Base-by-base conservation (phyloP, 1,140 invertebrate genomes). In the Eupeodes corollae region DNA sequence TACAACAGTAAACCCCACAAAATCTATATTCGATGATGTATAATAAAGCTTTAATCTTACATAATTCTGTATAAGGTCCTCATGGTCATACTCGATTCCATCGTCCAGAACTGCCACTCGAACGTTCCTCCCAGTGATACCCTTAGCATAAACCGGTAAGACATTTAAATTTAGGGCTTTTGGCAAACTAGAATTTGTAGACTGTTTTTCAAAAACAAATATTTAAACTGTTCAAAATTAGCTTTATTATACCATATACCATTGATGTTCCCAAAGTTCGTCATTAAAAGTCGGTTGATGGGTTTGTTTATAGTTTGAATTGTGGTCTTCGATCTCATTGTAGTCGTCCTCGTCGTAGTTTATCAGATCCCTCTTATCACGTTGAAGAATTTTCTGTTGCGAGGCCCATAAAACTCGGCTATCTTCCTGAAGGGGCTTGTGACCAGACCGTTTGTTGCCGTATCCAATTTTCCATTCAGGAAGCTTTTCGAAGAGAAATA, bases 81-180 rank as follows among this genome's bases (percentile, higher is more conserved):
- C 80, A 67, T 91, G 88, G 18, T 76, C 82, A 61, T 84, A 78
- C 66, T 91, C 86, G 10, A 91, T 68, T 9, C 87, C 91, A 70
- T 95, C 91, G 63, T 94, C 91, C 8, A 95, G 70, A 44, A 95
- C 83, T 1, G 82, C 80, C 2, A 94, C 78, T 13, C 83, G 79
- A 1, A 94, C 75, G 6, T 84, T 84, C 54, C 75, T 77, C 12
- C 91, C 91, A 3, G 87, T 88, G 58, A 81, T 77, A 12, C 87
- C 88, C 65, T 79, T 75, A 53, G 68, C 68, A 74, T 91, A 96
- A 2, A 90, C 83, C 1, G 85, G 81, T 16, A 89, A 61, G 8
- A 88, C 83, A 56, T 86, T 82, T 15, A 88, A 68, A 61, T 88
- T 83, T 14, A 87, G 61, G 49, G 80, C 21, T 26, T 26, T 77